A percentile compares a stretch with the other conserved stretches of the same genome.
Conservation (phyloP, 1,140 invertebrate genomes). For the Drosophila busckii region DNA sequence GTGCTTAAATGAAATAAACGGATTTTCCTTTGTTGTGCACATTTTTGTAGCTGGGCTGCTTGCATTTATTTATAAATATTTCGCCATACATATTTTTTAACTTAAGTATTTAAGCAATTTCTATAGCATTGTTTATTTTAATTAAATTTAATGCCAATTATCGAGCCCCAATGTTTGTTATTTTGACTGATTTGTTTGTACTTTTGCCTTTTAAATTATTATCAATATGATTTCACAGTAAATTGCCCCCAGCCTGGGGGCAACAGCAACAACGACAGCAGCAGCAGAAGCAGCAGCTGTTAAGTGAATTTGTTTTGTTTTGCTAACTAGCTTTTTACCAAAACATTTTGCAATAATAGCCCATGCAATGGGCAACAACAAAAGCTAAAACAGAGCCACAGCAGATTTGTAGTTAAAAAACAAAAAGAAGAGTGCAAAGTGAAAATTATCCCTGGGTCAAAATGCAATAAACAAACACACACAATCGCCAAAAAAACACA, state of each 20-base stretch:
- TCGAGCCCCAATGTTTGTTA: too few species aligned
- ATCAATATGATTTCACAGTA: conserved; percentile 16
- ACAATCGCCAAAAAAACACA: not conserved
- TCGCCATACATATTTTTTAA: too few species aligned
- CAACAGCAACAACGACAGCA: not conserved
- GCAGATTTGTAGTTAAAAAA: conserved; percentile 17
- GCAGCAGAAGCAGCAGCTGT: conserved; percentile 3
- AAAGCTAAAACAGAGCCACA: conserved; percentile 15
- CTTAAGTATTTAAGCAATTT: too few species aligned
- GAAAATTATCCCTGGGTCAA: conserved; percentile 57
- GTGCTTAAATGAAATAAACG: conserved; percentile 46
- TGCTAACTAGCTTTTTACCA: conserved; percentile 6
- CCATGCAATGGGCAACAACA: not conserved
- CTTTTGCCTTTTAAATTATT: not conserved
- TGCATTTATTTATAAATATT: not conserved
- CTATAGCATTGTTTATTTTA: too few species aligned
- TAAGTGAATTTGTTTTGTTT: conserved; percentile 16
- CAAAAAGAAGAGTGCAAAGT: conserved; percentile 48
- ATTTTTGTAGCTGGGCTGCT: not conserved
- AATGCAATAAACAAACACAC: conserved; percentile 44
- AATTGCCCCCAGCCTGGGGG: not conserved
- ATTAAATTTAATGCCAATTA: too few species aligned
- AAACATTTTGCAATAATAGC: too few species aligned
- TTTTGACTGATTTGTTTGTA: conserved; percentile 9
- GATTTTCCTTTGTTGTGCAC: conserved; percentile 46